Base-by-base conservation (phyloP, 2,113 vertebrate genomes). In the Oxyura jamaicensis region DNA sequence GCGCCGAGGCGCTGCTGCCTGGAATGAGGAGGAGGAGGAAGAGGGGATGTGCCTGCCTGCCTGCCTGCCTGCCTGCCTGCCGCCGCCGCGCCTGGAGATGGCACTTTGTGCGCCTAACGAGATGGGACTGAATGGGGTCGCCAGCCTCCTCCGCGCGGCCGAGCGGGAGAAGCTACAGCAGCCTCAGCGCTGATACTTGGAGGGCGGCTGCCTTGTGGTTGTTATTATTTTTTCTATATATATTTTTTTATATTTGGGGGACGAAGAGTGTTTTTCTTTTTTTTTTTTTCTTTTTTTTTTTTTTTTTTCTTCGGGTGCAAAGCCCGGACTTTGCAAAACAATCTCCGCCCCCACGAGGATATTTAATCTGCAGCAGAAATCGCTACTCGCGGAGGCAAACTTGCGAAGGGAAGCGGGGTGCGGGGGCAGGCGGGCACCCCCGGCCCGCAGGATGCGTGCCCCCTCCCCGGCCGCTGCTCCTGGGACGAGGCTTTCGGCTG, bases 311-410 rank as follows among this genome's bases (percentile, higher is more conserved):
- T 81, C 71, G 88, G 83, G 95, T 65, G 90, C 85, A 83, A 72
- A 75, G 42, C 83, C 80, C 91, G 96, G 97, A 97, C 97, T 98
- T 98, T 84, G 97, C 97, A 96, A 94, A 97, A 94, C 96, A 96
- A 91, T 96, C 93, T 65, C 90, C 46, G 86, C 78, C 88, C 96
- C 96, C 90, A 75, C 80, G 94, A 97, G 97, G 97, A 97, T 98
- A 98, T 98, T 98, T 97, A 97, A 97, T 98, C 97, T 96, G 97
- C 97, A 77, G 90, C 91, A 92, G 97, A 88, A 97, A 96, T 96
- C 93, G 95, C 88, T 75, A 72, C 96, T 97, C 56, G 83, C 86
- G 26, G 88, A 86, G 86, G 95, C 90, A 85, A 92, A 91, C 83
- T 93, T 94, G 95, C 78, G 96, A 44, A 72, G 73, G 60, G 75